Conservation (phyloP, 2,797 vertebrate genomes). For the Brachymystax lenok region DNA sequence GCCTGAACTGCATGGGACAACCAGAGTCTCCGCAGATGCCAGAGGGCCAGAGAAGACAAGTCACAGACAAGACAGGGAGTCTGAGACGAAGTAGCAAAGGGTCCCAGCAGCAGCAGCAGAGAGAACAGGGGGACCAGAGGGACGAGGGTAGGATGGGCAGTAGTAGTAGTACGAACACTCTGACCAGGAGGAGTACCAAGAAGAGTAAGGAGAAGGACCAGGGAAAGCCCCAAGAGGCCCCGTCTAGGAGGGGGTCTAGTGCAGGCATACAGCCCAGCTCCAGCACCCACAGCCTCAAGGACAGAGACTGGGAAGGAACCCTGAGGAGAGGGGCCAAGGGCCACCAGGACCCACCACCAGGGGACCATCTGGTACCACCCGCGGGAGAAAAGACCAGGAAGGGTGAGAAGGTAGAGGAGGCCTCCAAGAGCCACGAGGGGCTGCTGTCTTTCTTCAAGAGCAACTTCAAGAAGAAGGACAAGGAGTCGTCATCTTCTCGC, state of each 20-base stretch:
- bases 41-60: conserved; percentile 61
- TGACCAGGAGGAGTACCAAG: conserved; percentile 71
- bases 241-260: conserved; percentile 46
- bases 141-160: conserved; percentile 52
- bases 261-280: conserved; percentile 54
- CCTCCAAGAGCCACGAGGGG: conserved; percentile 68
- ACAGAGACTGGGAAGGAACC: conserved; percentile 45
- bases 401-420: conserved; percentile 56
- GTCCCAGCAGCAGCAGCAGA: conserved; percentile 13
- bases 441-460: conserved; percentile 78
- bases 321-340: conserved; percentile 45
- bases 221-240: conserved; percentile 54
- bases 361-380: not conserved
- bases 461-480: conserved; percentile 80
- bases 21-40: conserved; percentile 38
- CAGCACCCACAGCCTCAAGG: conserved; percentile 57
- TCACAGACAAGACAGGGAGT: conserved; percentile 48
- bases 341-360: conserved; percentile 2
- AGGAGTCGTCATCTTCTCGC: conserved; percentile 60
- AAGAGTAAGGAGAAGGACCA: conserved; percentile 65
- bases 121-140: conserved; percentile 42
- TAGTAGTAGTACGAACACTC: conserved; percentile 61
- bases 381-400: conserved; percentile 29
- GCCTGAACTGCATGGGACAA: conserved; percentile 50
- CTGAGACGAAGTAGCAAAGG: conserved; percentile 62